Evolutionary conservation across 2,888 invertebrate genomes (phyloP).

Genomic region (Cynaeus angustus): DNA sequence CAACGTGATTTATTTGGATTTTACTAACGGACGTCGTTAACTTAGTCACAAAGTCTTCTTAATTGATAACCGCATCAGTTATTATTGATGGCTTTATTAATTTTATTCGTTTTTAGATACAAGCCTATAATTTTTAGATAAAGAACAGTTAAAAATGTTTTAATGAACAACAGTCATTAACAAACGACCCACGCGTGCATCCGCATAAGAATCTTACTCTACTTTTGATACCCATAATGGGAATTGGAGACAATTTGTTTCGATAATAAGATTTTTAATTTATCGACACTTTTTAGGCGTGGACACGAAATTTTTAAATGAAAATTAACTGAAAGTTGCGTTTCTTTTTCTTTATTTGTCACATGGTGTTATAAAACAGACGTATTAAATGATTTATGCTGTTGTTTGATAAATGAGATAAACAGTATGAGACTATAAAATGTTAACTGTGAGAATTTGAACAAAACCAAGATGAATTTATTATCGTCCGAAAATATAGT

Average conservation of each 20-base stretch:
- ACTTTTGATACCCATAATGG: too few species aligned
- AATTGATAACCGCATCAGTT: conserved; percentile 4
- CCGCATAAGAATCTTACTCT: too few species aligned
- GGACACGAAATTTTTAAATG: too few species aligned
- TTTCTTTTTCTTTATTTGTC: neutral
- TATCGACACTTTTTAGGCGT: too few species aligned
- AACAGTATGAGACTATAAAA: conserved; percentile 1
- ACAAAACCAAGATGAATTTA: neutral
- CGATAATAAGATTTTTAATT: too few species aligned
- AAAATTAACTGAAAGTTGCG: too few species aligned
- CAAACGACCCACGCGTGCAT: too few species aligned
- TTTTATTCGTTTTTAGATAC: neutral
- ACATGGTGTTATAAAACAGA: neutral
- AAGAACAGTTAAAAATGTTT: neutral
- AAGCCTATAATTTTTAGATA: neutral
- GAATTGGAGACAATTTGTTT: too few species aligned
- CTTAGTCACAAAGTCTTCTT: neutral
- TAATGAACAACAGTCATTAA: neutral
- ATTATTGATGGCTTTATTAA: neutral
- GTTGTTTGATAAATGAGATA: neutral
- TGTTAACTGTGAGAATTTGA: neutral
- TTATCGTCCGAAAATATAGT: too few species aligned
- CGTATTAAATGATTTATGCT: neutral
- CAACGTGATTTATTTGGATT: too few species aligned
- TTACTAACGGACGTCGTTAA: neutral